phyloP scores from a whole-genome alignment of 2,888 invertebrate genomes.

The Callinectes sapidus region DNA sequence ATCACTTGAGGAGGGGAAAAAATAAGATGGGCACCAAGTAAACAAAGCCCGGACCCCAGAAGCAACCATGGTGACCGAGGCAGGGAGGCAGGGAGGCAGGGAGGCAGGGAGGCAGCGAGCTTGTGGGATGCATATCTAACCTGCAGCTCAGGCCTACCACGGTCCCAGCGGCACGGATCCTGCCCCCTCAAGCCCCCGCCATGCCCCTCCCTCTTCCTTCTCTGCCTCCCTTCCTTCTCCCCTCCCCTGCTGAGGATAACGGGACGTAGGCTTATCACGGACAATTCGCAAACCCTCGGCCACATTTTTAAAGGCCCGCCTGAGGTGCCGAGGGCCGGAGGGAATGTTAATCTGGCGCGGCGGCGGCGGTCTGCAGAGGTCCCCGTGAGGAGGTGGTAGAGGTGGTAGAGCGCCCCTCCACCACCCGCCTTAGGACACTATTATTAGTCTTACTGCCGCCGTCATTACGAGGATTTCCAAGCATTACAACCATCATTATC shows the following conservation, averaged over 20 bases:
- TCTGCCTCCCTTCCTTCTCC: background rate
- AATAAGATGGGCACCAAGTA: slow-evolving; percentile 23
- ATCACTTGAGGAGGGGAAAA: background rate
- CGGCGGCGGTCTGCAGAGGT: background rate
- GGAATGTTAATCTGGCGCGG: slow-evolving; percentile 18
- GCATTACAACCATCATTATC: background rate
- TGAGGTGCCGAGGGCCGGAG: slow-evolving; percentile 22
- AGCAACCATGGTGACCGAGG: background rate
- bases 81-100: background rate
- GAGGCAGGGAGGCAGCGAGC: background rate
- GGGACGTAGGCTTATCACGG: slow-evolving; percentile 25
- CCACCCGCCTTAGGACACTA: background rate
- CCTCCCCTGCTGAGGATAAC: background rate
- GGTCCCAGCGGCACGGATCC: background rate
- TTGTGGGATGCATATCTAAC: slow-evolving; percentile 30
- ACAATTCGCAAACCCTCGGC: slow-evolving; percentile 32
- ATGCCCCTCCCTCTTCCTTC: background rate
- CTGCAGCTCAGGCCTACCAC: slow-evolving; percentile 18
- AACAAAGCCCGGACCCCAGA: background rate
- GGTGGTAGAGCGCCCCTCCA: background rate
- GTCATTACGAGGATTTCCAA: background rate
- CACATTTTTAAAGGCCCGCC: slow-evolving; percentile 32
- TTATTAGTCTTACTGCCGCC: background rate
- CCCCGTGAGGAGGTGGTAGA: background rate
- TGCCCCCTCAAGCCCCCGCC: background rate